Evolutionary conservation across 2,888 invertebrate genomes (phyloP).

Genomic region (Lacanobia wlatinum): DNA sequence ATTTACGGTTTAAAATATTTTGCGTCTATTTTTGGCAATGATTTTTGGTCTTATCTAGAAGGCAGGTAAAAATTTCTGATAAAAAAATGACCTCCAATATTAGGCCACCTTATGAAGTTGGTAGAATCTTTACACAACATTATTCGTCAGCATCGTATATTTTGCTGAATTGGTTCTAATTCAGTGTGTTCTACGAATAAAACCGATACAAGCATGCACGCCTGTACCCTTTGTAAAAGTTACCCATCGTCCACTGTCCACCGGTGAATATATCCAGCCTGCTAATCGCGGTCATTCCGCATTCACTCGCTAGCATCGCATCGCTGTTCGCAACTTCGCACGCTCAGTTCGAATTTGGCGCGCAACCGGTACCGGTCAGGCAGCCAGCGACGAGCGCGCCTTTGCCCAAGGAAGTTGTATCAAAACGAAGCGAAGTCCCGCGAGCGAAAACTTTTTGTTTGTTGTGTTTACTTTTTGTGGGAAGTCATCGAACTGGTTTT

Average conservation of each 20-base stretch:
- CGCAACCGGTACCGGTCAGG: constrained; percentile 71
- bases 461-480: constrained; percentile 77
- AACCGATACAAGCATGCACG: constrained; percentile 59
- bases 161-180: constrained; percentile 62
- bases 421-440: constrained; percentile 63
- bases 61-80: not conserved
- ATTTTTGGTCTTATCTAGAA: not conserved
- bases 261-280: constrained; percentile 55
- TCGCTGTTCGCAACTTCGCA: constrained; percentile 49
- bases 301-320: constrained; percentile 61
- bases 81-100: not conserved
- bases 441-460: constrained; percentile 73
- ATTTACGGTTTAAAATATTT: not conserved
- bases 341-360: constrained; percentile 88
- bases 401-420: constrained; percentile 73
- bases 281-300: constrained; percentile 68
- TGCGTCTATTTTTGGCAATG: not conserved
- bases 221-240: constrained; percentile 67
- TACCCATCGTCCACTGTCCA: constrained; percentile 58
- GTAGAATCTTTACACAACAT: constrained; percentile 10
- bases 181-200: constrained; percentile 62
- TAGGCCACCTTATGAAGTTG: constrained; percentile 1
- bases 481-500: constrained; percentile 71
- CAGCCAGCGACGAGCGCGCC: constrained; percentile 78
- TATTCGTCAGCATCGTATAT: constrained; percentile 34